Evolutionary conservation across 2,888 invertebrate genomes (phyloP), one percentile per base, ranked within the genome.

Genomic region (Epinotia brunnichana): DNA sequence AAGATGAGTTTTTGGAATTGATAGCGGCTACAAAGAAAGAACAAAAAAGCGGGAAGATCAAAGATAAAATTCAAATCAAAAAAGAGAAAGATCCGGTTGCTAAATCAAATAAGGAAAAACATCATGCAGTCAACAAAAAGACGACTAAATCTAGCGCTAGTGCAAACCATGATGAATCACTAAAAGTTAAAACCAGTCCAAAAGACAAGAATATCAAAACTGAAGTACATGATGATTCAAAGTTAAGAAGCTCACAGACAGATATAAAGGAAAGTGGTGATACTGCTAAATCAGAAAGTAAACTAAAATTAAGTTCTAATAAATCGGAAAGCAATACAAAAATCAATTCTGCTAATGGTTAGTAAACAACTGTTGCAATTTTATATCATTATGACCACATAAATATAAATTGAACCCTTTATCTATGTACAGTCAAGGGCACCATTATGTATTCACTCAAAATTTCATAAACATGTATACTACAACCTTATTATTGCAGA

Each of bases 1-100:
- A 98, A 91, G 97, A 98, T 89, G 96, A 95, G 17, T 94, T 99
- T 48, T 90, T 98, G 17, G 95, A 97, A 83, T 91, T 98, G 83
- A 96, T 98, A 72, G 90, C 94, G 71, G 94, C 94, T 66, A 94
- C 91, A 80, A 95, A 95, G 0, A 73, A 76, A 39, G 79, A 76
- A 60, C 48, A 21, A 35, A 77, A 76, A 24, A 76, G 64, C 24
- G 74, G 78, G 17, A 80, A 73, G 75, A 73, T 11, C 79, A 81
- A 74, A 7, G 74, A 19, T 66, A 78, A 75, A 76, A 39, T 24
- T 77, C 80, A 77, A 79, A 83, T 62, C 71, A 82, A 79, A 74
- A 82, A 79, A 77, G 82, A 84, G 44, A 83, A 79, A 70, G 78
- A 74, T 68, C 75, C 77, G 21, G 76, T 63, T 67, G 78, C 76